Evolutionary conservation across 2,113 vertebrate species (phyloP).

Genomic region (Orycteropus afer): DNA sequence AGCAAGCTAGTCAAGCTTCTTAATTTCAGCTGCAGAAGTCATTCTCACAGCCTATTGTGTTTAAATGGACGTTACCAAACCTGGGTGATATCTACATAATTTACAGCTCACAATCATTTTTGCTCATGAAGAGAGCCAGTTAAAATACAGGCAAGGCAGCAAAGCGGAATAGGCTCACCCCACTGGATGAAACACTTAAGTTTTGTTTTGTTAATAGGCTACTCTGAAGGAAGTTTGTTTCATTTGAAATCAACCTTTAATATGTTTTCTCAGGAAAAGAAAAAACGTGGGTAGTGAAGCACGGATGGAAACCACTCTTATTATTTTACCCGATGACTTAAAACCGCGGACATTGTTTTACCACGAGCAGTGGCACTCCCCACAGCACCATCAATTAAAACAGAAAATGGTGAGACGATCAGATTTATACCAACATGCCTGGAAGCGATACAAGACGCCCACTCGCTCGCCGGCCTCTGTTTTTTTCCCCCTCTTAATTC

Average conservation of each 20-base stretch:
- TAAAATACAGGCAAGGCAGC: background rate
- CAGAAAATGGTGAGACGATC: slow-evolving; percentile 70
- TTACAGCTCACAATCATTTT: background rate
- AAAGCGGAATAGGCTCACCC: background rate
- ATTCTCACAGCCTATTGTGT: background rate
- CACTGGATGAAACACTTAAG: background rate
- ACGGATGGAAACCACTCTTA: slow-evolving; percentile 65
- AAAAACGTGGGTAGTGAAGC: background rate
- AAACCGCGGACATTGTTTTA: slow-evolving; percentile 68
- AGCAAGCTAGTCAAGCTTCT: slow-evolving; percentile 1
- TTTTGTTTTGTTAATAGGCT: background rate
- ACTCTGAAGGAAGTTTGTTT: background rate
- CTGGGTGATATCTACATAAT: slow-evolving; percentile 32
- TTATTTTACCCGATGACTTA: slow-evolving; percentile 74
- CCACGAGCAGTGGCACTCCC: slow-evolving; percentile 67
- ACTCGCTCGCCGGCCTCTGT: slow-evolving; percentile 54
- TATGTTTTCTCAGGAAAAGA: background rate
- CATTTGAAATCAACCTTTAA: slow-evolving; percentile 31
- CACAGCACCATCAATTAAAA: slow-evolving; percentile 65
- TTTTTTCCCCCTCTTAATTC: slow-evolving; percentile 37
- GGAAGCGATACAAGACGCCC: slow-evolving; percentile 71
- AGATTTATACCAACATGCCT: slow-evolving; percentile 60
- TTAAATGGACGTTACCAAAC: slow-evolving; percentile 3
- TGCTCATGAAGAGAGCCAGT: background rate
- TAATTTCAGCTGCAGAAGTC: slow-evolving; percentile 26